Evolutionary conservation across 2,888 invertebrate species (phyloP).

Genomic region (Syritta pipiens): DNA sequence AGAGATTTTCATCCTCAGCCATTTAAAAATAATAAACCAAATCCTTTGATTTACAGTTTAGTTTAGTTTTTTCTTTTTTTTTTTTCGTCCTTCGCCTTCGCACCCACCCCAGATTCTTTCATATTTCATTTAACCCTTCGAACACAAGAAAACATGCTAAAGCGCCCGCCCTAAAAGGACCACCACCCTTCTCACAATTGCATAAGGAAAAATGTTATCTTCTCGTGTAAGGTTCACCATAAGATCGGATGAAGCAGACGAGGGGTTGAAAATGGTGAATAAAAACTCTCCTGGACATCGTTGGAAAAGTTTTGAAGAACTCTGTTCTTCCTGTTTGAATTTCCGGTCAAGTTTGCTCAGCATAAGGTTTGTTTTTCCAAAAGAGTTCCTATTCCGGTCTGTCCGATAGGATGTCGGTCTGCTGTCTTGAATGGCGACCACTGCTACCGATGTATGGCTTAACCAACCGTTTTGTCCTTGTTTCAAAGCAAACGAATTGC

Average conservation of each 20-base stretch:
- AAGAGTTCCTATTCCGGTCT: slow-evolving; percentile 68
- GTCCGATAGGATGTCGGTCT: slow-evolving; percentile 54
- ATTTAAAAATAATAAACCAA: slow-evolving; percentile 60
- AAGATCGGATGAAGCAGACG: slow-evolving; percentile 50
- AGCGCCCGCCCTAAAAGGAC: background rate
- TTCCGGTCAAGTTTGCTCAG: slow-evolving; percentile 69
- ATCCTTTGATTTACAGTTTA: slow-evolving; percentile 58
- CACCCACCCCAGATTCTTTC: no score
- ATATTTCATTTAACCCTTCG: slow-evolving; percentile 59
- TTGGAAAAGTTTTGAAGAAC: slow-evolving; percentile 66
- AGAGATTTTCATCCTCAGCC: slow-evolving; percentile 13
- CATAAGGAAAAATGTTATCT: slow-evolving; percentile 33
- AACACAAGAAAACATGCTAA: slow-evolving; percentile 44
- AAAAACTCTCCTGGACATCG: slow-evolving; percentile 58
- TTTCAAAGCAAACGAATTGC: slow-evolving; percentile 64
- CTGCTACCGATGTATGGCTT: slow-evolving; percentile 60
- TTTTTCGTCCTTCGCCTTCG: no score
- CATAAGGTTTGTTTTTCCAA: slow-evolving; percentile 68
- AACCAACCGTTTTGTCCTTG: slow-evolving; percentile 65
- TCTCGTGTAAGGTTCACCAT: slow-evolving; percentile 58
- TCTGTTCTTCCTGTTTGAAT: slow-evolving; percentile 69
- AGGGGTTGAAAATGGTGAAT: slow-evolving; percentile 22
- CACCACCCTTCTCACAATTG: background rate
- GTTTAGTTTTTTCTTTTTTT: no score
- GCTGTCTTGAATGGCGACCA: slow-evolving; percentile 62